phyloP scores from a whole-genome alignment of 2,888 invertebrate species.

The Eupithecia vulgata region DNA sequence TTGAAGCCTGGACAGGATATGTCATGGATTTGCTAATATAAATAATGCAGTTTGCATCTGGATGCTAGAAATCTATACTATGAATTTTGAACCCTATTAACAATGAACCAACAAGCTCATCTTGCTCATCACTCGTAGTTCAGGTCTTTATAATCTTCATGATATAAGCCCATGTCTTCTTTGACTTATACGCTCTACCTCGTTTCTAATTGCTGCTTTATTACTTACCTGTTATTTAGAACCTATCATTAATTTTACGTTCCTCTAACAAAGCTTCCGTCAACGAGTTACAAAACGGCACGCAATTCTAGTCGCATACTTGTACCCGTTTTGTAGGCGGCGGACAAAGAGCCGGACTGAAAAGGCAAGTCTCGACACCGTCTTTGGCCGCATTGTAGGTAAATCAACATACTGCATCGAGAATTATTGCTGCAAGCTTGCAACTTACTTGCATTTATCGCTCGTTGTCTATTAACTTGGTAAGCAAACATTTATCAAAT shows the following conservation, averaged over 20 bases:
- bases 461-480: neutral
- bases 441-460: neutral
- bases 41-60: neutral
- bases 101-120: neutral
- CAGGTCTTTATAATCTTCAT: neutral
- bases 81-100: neutral
- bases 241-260: neutral
- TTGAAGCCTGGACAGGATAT: slow-evolving; percentile 10
- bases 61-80: neutral
- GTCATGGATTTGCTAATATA: slow-evolving; percentile 3
- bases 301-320: slow-evolving; percentile 32
- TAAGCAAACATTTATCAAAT: neutral
- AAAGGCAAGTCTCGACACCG: slow-evolving; percentile 33
- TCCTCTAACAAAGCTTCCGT: slow-evolving; percentile 16
- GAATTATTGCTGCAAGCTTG: slow-evolving; percentile 7
- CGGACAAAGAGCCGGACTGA: slow-evolving; percentile 33
- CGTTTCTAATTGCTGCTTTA: neutral
- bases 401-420: slow-evolving; percentile 30
- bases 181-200: neutral
- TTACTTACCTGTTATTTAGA: neutral
- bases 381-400: slow-evolving; percentile 31
- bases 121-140: neutral
- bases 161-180: neutral
- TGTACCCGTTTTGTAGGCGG: slow-evolving; percentile 32
- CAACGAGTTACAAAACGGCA: slow-evolving; percentile 24